These are phyloP conservation scores for Netelia melanura DNA, from an alignment of 2,888 invertebrate genomes.

Conservation along the genomic window DNA sequence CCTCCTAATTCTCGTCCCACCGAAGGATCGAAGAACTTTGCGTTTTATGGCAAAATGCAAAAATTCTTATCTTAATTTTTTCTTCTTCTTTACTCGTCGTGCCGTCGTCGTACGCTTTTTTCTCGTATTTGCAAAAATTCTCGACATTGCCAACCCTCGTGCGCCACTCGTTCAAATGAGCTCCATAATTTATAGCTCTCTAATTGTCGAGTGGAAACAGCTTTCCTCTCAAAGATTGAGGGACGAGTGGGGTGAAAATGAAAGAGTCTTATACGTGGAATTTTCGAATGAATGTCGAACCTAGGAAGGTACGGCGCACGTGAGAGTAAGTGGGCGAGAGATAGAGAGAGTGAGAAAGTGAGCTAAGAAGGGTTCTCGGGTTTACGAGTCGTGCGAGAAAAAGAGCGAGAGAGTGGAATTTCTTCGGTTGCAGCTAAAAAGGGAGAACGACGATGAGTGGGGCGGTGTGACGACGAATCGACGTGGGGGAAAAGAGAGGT, in stretches of 20 bases:
- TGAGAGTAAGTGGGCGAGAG: background rate
- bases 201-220: conserved; percentile 58
- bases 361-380: conserved; percentile 44
- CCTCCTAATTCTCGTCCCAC: conserved; percentile 29
- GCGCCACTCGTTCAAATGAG: conserved; percentile 32
- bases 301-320: background rate
- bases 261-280: conserved; percentile 43
- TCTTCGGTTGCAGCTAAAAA: conserved; percentile 16
- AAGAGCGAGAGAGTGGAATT: conserved; percentile 42
- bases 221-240: conserved; percentile 41
- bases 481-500: conserved; percentile 18
- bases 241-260: conserved; percentile 15
- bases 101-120: background rate
- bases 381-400: conserved; percentile 57
- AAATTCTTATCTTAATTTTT: background rate
- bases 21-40: conserved; percentile 29
- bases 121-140: background rate
- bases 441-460: conserved; percentile 14
- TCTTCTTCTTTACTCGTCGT: background rate
- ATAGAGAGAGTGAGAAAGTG: conserved; percentile 26
- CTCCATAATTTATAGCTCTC: conserved; percentile 62
- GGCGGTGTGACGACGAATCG: conserved; percentile 31
- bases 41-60: background rate
- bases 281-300: conserved; percentile 55
- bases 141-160: background rate